Evolutionary conservation across 2,797 vertebrate species (phyloP), one percentile per base, ranked within the genome.

Genomic region (Phrynocephalus forsythii): DNA sequence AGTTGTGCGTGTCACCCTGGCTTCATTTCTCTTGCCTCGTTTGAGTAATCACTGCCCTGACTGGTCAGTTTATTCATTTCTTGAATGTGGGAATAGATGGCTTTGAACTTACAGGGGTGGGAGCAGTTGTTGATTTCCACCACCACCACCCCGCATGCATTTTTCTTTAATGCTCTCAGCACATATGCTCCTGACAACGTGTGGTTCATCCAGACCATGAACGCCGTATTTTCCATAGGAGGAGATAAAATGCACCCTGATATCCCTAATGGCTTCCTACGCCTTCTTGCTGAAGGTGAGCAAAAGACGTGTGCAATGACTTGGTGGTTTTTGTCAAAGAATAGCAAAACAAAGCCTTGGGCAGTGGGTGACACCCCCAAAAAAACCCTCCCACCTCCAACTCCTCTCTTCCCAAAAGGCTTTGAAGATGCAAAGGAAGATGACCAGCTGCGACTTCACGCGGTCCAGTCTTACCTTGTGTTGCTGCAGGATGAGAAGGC

Each of bases 171-270:
- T 94, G 84, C 85, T 88, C 1, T 85, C 92, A 90, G 87, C 96
- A 99, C 97, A 30, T 99, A 98, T 99, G 97, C 99, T 75, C 99
- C 99, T 90, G 96, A 97, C 95, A 99, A 98, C 8, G 97, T 97
- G 3, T 99, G 99, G 99, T 99, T 99, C 95, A 98, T 99, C 92
- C 98, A 98, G 93, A 99, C 98, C 15, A 99, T 99, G 99, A 99
- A 98, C 94, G 97, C 97, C 0, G 98, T 99, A 82, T 99, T 99
- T 96, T 98, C 97, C 78, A 91, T 98, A 52, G 98, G 98, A 83
- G 99, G 99, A 89, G 99, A 99, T 83, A 95, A 97, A 88, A 97
- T 99, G 95, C 98, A 98, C 87, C 96, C 97, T 24, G 98, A 99
- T 93, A 98, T 99, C 94, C 97, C 98, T 83, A 98, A 97, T 96